A percentile compares a stretch with the other conserved stretches of the same genome.
Conservation (phyloP, 2,113 vertebrate genomes). For the Halcyon senegalensis region DNA sequence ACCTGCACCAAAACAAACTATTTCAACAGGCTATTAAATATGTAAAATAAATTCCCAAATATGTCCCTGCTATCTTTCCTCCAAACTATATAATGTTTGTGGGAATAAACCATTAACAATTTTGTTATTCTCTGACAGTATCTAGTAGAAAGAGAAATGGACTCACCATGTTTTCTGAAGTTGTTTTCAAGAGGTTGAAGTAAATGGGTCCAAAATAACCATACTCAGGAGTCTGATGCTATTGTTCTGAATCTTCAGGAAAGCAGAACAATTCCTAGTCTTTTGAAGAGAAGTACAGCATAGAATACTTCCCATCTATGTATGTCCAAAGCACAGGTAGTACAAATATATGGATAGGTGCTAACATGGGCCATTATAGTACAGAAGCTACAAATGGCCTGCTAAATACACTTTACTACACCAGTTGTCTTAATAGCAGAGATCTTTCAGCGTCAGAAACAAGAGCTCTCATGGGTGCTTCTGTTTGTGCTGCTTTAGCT, state of each 20-base stretch:
- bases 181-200: background rate
- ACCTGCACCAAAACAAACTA: background rate
- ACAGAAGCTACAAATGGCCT: background rate
- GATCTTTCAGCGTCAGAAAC: background rate
- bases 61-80: background rate
- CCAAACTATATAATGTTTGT: background rate
- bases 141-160: background rate
- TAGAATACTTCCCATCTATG: background rate
- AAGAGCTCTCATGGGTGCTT: background rate
- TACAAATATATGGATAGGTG: background rate
- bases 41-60: background rate
- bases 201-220: background rate
- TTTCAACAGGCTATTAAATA: background rate
- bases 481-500: background rate
- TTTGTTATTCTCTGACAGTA: background rate
- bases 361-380: accelerated
- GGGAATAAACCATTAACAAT: background rate
- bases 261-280: background rate
- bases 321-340: background rate
- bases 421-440: background rate
- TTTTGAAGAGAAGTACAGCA: background rate
- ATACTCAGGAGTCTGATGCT: background rate
- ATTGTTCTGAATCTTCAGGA: background rate
- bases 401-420: background rate
- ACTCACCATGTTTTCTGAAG: background rate